These are phyloP conservation scores for Scotopteryx bipunctaria DNA, from an alignment of 2,888 invertebrate genomes.

Conservation along the genomic window DNA sequence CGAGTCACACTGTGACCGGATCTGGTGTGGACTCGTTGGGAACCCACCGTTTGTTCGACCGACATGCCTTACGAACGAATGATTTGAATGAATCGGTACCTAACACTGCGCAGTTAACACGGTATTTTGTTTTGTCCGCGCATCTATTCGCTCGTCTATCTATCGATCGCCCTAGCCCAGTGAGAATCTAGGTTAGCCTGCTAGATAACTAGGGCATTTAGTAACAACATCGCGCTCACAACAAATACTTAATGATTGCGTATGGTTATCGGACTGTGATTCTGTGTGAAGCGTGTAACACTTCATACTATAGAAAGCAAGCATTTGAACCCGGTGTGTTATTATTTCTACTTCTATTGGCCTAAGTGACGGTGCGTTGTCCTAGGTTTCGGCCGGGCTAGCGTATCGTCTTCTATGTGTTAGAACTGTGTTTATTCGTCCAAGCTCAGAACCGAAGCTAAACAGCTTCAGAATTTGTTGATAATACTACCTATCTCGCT, in stretches of 20 bases:
- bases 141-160: not conserved
- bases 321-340: not conserved
- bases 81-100: not conserved
- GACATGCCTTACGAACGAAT: too few species aligned
- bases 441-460: slow-evolving; percentile 60
- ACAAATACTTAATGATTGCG: slow-evolving; percentile 2
- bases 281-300: not conserved
- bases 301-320: not conserved
- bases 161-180: slow-evolving; percentile 10
- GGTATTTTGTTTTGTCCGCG: too few species aligned
- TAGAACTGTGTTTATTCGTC: too few species aligned
- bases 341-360: slow-evolving; percentile 46
- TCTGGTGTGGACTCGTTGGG: too few species aligned
- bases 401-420: slow-evolving; percentile 73
- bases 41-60: too few species aligned
- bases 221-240: not conserved
- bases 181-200: too few species aligned
- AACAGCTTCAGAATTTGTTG: slow-evolving; percentile 62
- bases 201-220: not conserved
- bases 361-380: slow-evolving; percentile 80
- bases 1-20: too few species aligned
- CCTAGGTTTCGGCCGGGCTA: slow-evolving; percentile 81
- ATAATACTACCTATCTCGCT: not conserved
- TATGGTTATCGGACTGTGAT: not conserved
- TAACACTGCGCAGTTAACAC: too few species aligned